phyloP scores from a whole-genome alignment of 1,140 invertebrate genomes.

The Halesus radiatus region DNA sequence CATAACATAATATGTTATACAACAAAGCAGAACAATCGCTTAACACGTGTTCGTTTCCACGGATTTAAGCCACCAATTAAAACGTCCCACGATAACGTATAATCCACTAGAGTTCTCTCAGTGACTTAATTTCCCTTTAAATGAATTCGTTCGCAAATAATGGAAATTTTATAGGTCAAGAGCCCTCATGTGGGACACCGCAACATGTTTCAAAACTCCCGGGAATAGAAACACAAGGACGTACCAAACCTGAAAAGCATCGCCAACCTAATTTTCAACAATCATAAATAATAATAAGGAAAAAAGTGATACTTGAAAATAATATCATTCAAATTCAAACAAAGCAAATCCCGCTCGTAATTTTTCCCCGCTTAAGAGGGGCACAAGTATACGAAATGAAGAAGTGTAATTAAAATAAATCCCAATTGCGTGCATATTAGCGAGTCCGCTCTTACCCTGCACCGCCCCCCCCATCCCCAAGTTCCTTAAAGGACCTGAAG shows the following conservation, averaged over 20 bases:
- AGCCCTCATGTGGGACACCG: neutral
- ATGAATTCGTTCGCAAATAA: constrained; percentile 10
- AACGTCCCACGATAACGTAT: too few relatives aligned
- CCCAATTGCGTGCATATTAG: constrained; percentile 54
- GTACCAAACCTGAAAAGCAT: too few relatives aligned
- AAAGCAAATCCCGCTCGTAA: neutral
- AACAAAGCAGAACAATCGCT: too few relatives aligned
- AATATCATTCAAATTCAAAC: neutral
- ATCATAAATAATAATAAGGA: too few relatives aligned
- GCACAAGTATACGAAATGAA: constrained; percentile 42
- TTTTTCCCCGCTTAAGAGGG: neutral
- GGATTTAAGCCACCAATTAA: too few relatives aligned
- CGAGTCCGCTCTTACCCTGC: constrained; percentile 16
- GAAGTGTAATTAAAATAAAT: constrained; percentile 56
- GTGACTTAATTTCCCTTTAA: neutral
- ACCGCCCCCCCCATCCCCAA: neutral
- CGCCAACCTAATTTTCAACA: too few relatives aligned
- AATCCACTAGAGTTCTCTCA: too few relatives aligned
- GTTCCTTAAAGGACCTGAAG: neutral
- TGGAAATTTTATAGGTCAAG: constrained; percentile 7
- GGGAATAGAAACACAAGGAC: neutral
- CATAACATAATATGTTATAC: too few relatives aligned
- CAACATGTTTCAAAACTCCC: neutral
- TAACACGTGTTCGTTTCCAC: too few relatives aligned
- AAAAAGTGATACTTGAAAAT: neutral